Base-by-base conservation (phyloP, 2,797 vertebrate genomes). In the Florisuga fusca region DNA sequence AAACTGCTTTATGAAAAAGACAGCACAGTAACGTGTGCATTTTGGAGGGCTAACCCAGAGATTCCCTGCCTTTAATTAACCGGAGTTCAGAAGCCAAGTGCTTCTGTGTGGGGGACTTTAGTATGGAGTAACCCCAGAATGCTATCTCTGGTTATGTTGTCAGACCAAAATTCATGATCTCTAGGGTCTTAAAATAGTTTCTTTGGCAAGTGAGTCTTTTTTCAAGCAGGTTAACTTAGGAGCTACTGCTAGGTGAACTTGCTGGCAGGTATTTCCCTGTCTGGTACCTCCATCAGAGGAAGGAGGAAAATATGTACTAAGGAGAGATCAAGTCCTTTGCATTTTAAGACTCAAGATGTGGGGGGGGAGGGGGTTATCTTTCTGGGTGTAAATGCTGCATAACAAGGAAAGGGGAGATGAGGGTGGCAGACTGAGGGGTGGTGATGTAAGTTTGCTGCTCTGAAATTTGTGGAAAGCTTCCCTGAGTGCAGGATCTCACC, bases 1-100 rank as follows among this genome's bases (percentile, higher is more conserved):
- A 22, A 95, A 88, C 87, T 83, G 62, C 81, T 94, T 67, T 75
- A 84, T 93, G 87, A 88, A 90, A 96, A 93, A 86, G 69, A 74
- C 46, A 48, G 53, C 16, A 5, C 4, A 68, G 33, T 23, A 27
- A 46, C 26, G 31, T 1, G 18, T 5, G 3, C 17, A 14, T 26
- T 63, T 66, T 57, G 77, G 46, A 74, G 73, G 3, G 4, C 31
- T 91, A 67, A 93, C 81, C 64, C 88, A 55, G 33, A 88, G 31
- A 34, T 48, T 69, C 51, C 55, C 59, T 66, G 54, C 59, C 86
- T 87, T 73, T 81, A 81, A 58, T 29, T 87, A 91, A 33, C 16
- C 20, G 7, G n/a, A 75, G 29, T 27, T 87, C n/a, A 46, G 43
- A 33, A 88, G 55, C 58, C n/a, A 58, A 33, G 12, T 36, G 62